These are phyloP conservation scores for Caenorhabditis angaria DNA, from an alignment of 2,888 invertebrate species.

Conservation along the genomic window DNA sequence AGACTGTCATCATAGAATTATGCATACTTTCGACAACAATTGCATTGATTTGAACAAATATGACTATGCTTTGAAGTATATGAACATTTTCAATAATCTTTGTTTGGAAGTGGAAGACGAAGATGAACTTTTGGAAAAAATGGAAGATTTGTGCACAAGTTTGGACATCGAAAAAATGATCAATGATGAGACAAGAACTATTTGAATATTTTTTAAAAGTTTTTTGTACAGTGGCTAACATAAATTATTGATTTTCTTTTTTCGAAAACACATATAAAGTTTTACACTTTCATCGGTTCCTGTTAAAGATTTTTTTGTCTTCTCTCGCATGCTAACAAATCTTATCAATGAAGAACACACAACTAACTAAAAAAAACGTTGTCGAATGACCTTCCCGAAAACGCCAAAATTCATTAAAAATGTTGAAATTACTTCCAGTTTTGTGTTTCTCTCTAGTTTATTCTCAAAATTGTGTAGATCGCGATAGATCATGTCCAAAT, in stretches of 20 bases:
- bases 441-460: conserved; percentile 7
- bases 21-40: conserved; percentile 65
- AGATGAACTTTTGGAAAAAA: background rate
- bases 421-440: background rate
- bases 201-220: background rate
- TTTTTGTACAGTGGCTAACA: background rate
- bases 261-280: too few species aligned
- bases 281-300: background rate
- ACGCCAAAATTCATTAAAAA: background rate
- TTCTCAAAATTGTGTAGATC: conserved; percentile 20
- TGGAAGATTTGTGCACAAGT: background rate
- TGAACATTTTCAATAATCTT: conserved; percentile 74
- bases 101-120: conserved; percentile 51
- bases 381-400: background rate
- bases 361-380: background rate
- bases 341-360: background rate
- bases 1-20: conserved; percentile 72
- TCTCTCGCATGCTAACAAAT: background rate
- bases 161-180: background rate
- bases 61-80: conserved; percentile 73
- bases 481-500: conserved; percentile 23
- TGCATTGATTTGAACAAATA: conserved; percentile 73
- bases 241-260: too few species aligned
- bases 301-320: background rate
- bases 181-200: background rate